Percentiles rank a stretch among this genome's conserved stretches.
These are phyloP conservation scores for Australoheros scitulus DNA, from an alignment of 2,113 vertebrate species.

Conservation along the genomic window DNA sequence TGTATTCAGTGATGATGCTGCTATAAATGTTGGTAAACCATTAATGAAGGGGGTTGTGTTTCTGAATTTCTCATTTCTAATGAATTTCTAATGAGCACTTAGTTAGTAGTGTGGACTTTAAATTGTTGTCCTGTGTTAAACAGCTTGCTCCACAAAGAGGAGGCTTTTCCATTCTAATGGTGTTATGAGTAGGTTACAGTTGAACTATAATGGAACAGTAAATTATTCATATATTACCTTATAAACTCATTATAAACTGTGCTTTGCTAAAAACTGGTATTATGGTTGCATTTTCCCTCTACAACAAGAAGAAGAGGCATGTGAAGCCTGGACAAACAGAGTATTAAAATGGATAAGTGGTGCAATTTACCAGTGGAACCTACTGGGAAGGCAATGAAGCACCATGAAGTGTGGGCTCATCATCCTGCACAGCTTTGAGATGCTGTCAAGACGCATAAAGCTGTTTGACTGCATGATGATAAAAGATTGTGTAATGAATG, in stretches of 20 bases:
- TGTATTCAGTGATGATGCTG: not conserved
- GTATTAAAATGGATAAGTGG: not conserved
- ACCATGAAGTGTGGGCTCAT: not conserved
- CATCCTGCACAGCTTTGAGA: not conserved
- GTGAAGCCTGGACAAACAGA: not conserved
- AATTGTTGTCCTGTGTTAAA: not conserved
- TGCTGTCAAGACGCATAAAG: not conserved
- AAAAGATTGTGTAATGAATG: constrained; percentile 1
- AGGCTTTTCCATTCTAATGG: not conserved
- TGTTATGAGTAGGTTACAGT: not conserved
- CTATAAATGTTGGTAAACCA: not conserved
- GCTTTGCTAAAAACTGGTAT: not conserved
- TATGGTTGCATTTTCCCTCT: not conserved
- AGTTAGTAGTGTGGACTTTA: not conserved
- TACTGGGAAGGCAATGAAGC: not conserved
- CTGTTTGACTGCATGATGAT: constrained; percentile 15
- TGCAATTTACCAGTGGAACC: not conserved
- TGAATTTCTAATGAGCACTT: not conserved
- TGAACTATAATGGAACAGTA: not conserved
- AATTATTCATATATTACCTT: not conserved
- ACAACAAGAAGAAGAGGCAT: not conserved
- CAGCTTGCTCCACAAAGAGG: not conserved
- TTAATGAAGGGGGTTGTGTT: not conserved
- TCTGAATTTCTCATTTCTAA: not conserved
- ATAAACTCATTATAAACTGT: not conserved